phyloP scores from a whole-genome alignment of 2,797 vertebrate species.

The Protonibea diacanthus region DNA sequence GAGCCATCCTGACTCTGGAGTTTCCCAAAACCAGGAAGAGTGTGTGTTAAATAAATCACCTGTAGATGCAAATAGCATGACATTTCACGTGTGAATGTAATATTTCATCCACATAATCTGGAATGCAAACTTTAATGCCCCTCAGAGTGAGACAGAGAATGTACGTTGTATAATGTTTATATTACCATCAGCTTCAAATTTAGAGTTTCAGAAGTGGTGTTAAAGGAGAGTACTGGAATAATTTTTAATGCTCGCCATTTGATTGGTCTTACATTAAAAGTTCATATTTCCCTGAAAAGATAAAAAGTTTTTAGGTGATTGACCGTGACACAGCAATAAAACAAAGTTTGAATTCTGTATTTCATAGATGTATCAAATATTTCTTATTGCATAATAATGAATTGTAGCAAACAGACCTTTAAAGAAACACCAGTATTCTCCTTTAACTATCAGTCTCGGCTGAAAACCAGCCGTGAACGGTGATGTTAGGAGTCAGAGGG shows the following conservation, averaged over 20 bases:
- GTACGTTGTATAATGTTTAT: too few species aligned
- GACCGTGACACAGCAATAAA: background rate
- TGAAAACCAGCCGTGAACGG: constrained; percentile 9
- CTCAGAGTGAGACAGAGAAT: background rate
- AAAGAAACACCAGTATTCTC: background rate
- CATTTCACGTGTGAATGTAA: background rate
- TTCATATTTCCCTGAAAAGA: background rate
- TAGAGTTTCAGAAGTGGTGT: background rate
- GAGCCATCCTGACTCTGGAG: constrained; percentile 26
- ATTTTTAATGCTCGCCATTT: background rate
- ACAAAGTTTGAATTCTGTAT: background rate
- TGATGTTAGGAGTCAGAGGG: constrained; percentile 7
- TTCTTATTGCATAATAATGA: constrained; percentile 5
- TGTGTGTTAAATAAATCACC: background rate
- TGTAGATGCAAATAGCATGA: background rate
- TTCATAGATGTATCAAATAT: background rate
- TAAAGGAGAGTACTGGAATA: constrained; percentile 21
- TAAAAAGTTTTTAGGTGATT: background rate
- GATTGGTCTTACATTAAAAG: background rate
- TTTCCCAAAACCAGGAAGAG: constrained; percentile 14
- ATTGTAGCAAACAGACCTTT: background rate
- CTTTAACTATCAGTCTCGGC: constrained; percentile 2
- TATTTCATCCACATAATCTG: background rate
- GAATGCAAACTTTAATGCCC: background rate
- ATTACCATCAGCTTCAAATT: background rate